Evolutionary conservation across 1,140 invertebrate species (phyloP), one percentile per base, ranked within the genome.

Genomic region (Prorops nasuta): DNA sequence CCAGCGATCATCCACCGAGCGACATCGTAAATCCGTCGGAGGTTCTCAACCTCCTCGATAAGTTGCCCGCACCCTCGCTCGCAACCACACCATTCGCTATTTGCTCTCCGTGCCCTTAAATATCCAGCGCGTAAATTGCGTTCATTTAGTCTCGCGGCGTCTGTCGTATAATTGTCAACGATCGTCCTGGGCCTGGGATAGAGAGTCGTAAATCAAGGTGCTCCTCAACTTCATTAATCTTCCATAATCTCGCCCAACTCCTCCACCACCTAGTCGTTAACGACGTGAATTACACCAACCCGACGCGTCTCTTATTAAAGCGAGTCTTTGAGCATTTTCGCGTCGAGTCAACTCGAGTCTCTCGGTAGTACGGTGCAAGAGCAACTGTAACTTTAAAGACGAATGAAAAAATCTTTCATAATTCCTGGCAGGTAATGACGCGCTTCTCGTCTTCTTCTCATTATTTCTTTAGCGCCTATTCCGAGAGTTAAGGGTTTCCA

Each of bases 1-100:
- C 63, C 60, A 67, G 66, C 72, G 71, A 76, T 77, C 74, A 74
- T 74, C 67, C 65, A 60, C 55, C 64, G 61, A 66, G 58, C 65
- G 64, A 64, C 58, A 71, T 73, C 74, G 66, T 76, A 76, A 76
- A 76, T 77, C 57, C 64, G 24, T 45, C 54, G 20, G 54, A 49
- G 71, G 68, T 74, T 77, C 74, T 69, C 73, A 76, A 74, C 68
- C 67, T 73, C 71, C 72, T 75, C 69, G 69, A 74, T 62, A 53
- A 17, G 21, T 9, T 15, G 47, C 54, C 43, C 53, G 48, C 51
- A 54, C 45, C 32, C 47, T 48, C 32, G 24, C 10, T 28, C 24
- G 24, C 24, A n/a, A n/a, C n/a, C n/a, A n/a, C n/a, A n/a, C n/a
- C n/a, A n/a, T n/a, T n/a, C n/a, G n/a, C n/a, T n/a, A n/a, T n/a